A percentile compares a stretch with the other conserved stretches of the same genome.
These are phyloP conservation scores for Sebastes dallii DNA, from an alignment of 2,797 vertebrate species.

Conservation along the genomic window DNA sequence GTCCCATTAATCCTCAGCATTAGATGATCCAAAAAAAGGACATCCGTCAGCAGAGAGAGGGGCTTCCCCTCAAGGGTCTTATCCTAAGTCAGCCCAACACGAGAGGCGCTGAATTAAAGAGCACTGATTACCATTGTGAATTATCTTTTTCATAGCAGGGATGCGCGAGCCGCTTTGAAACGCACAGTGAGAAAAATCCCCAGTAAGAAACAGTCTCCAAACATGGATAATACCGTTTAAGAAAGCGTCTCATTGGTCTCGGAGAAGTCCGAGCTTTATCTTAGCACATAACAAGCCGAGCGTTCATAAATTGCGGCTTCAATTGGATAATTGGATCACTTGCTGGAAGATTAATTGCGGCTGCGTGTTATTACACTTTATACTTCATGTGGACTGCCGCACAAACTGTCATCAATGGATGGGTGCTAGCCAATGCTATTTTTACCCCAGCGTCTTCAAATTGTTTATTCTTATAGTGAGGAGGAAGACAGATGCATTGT, in stretches of 20 bases:
- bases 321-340: constrained; percentile 77
- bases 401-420: background rate
- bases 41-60: constrained; percentile 24
- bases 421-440: background rate
- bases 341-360: constrained; percentile 68
- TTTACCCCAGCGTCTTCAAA: background rate
- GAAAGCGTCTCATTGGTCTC: constrained; percentile 45
- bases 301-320: constrained; percentile 65
- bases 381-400: constrained; percentile 36
- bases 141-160: constrained; percentile 61
- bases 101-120: constrained; percentile 58
- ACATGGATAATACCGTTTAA: constrained; percentile 67
- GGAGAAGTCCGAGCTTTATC: constrained; percentile 67
- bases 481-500: background rate
- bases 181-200: constrained; percentile 44
- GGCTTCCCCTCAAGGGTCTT: constrained; percentile 56
- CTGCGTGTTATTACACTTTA: constrained; percentile 55
- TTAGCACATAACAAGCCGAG: constrained; percentile 51
- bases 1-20: constrained; percentile 50
- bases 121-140: constrained; percentile 60
- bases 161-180: constrained; percentile 55
- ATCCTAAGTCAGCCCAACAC: constrained; percentile 59
- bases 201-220: constrained; percentile 54
- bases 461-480: background rate
- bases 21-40: constrained; percentile 50